Evolutionary conservation across 2,888 invertebrate species (phyloP).

Genomic region (Hypselothyrea guttata): DNA sequence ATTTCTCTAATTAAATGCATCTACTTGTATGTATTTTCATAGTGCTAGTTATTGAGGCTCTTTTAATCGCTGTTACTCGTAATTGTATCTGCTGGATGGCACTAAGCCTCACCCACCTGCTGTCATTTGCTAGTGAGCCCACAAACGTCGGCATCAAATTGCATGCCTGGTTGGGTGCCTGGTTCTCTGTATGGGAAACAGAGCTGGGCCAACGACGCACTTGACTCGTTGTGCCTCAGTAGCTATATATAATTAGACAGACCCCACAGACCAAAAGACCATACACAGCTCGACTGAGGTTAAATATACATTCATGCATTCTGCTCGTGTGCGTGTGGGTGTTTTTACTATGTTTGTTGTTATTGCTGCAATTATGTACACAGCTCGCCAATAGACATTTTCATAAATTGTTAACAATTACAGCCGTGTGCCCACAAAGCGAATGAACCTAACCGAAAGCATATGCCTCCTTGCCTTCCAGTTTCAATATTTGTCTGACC

Average conservation of each 20-base stretch:
- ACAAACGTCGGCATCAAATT: constrained; percentile 52
- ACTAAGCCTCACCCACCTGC: constrained; percentile 1
- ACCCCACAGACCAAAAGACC: constrained; percentile 4
- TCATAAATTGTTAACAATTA: constrained; percentile 71
- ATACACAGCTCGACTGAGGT: constrained; percentile 8
- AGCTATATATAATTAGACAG: constrained; percentile 59
- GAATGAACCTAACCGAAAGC: constrained; percentile 23
- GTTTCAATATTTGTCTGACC: constrained; percentile 51
- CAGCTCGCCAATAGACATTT: constrained; percentile 57
- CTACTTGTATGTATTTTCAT: neutral
- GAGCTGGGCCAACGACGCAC: constrained; percentile 13
- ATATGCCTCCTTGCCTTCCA: constrained; percentile 8
- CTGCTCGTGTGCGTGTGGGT: constrained; percentile 4
- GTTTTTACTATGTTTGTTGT: constrained; percentile 4
- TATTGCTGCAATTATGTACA: constrained; percentile 32
- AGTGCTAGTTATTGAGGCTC: constrained; percentile 14
- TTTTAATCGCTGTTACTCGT: constrained; percentile 56
- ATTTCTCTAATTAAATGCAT: constrained; percentile 36
- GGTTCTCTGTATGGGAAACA: constrained; percentile 14
- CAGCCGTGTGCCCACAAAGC: constrained; percentile 45
- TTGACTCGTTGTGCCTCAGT: constrained; percentile 18
- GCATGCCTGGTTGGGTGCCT: constrained; percentile 47
- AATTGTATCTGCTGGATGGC: neutral
- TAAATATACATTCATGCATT: neutral
- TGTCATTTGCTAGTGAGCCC: constrained; percentile 41